These are phyloP conservation scores for Nibea albiflora DNA, from an alignment of 2,113 vertebrate species.

Conservation along the genomic window DNA sequence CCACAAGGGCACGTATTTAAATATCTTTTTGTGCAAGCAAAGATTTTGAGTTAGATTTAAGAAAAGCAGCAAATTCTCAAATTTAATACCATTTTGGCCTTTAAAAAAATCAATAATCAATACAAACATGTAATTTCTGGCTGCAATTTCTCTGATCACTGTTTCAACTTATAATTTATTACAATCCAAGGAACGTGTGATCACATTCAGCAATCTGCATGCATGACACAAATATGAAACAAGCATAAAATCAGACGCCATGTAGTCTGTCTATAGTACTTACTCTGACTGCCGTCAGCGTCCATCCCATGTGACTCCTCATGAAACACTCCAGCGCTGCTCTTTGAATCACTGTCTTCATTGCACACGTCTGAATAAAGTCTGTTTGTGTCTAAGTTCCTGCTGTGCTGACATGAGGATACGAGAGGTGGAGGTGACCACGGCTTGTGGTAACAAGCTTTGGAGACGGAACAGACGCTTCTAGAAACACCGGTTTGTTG, in stretches of 20 bases:
- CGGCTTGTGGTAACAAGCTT: neutral
- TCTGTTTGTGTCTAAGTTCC: constrained; percentile 5
- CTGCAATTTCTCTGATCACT: neutral
- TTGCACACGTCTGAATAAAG: constrained; percentile 40
- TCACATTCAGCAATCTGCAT: neutral
- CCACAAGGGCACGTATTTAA: neutral
- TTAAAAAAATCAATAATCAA: too few relatives aligned
- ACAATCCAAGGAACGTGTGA: neutral
- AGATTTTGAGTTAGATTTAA: too few relatives aligned
- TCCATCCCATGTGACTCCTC: constrained; percentile 10
- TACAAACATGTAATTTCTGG: too few relatives aligned
- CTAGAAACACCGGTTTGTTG: neutral
- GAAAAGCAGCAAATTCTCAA: neutral
- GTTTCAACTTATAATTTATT: neutral
- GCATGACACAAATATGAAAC: neutral
- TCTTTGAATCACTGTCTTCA: constrained; percentile 14
- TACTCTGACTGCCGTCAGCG: constrained; percentile 39
- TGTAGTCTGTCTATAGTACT: constrained; percentile 20
- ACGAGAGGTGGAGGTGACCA: neutral
- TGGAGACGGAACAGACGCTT: neutral
- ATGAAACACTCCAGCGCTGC: neutral
- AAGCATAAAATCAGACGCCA: neutral
- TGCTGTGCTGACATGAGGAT: constrained; percentile 1
- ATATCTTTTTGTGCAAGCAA: too few relatives aligned
- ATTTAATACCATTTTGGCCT: neutral